Evolutionary conservation across 1,140 invertebrate genomes (phyloP).

Genomic region (Luehdorfia chinensis): DNA sequence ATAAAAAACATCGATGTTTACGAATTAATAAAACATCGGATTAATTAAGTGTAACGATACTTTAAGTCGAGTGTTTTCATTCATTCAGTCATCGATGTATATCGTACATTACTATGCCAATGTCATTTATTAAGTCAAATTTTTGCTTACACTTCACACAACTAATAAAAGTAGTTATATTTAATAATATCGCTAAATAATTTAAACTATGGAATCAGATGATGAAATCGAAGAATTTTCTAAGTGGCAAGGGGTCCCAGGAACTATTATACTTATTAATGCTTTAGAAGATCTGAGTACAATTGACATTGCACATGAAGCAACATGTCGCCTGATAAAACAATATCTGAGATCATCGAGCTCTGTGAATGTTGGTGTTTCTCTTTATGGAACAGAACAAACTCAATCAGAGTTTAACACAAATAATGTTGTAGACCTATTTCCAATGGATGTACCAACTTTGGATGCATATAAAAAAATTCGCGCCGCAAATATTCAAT

Average conservation of each 20-base stretch:
- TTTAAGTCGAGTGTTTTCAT: too few relatives aligned
- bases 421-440: conserved; percentile 47
- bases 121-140: too few relatives aligned
- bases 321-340: conserved; percentile 47
- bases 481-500: conserved; percentile 32
- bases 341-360: conserved; percentile 45
- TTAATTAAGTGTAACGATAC: too few relatives aligned
- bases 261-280: conserved; percentile 58
- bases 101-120: too few relatives aligned
- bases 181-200: too few relatives aligned
- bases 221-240: conserved; percentile 43
- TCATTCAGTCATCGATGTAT: too few relatives aligned
- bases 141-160: too few relatives aligned
- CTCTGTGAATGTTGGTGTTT: conserved; percentile 46
- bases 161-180: too few relatives aligned
- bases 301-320: conserved; percentile 37
- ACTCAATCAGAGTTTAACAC: conserved; percentile 31
- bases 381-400: conserved; percentile 49
- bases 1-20: too few relatives aligned
- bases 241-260: conserved; percentile 51
- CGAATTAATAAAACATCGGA: too few relatives aligned
- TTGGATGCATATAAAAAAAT: conserved; percentile 54
- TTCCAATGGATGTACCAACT: conserved; percentile 43
- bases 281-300: conserved; percentile 36
- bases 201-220: conserved; percentile 60